Base-by-base conservation (phyloP, 2,113 vertebrate genomes). In the Zapornia atra region DNA sequence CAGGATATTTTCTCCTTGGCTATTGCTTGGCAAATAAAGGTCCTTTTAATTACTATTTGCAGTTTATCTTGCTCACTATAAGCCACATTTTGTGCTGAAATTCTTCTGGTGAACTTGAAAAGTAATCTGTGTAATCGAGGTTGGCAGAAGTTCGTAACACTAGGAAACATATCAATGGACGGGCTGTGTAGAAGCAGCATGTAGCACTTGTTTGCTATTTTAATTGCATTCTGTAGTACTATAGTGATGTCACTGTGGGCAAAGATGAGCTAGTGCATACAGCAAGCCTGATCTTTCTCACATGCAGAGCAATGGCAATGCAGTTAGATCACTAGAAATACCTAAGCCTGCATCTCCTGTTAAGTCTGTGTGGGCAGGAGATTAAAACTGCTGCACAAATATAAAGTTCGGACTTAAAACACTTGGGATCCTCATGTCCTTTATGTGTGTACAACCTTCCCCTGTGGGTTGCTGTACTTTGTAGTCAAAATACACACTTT, bases 261-360 rank as follows among this genome's bases (percentile, higher is more conserved):
- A 33, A 38, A 29, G 59, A 64, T 48, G 26, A 44, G 24, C 51
- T 16, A 29, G 3, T 22, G 34, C 24, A 2, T 12, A 2, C 9
- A 21, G 40, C 4, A 21, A 9, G 15, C 26, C 48, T 78, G 54
- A 25, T 21, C 40, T 69, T 31, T 9, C 60, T 51, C 4, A 0
- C 6, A 0, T 44, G 61, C 34, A 56, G 59, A 42, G 56, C 40
- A 29, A 6, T 2, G 19, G 33, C 12, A 21, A 1, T 0, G 16
- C 24, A 7, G 25, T 38, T 1, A 9, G 12, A 10, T n/a, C 17
- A 6, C 42, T 19, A 68, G n/a, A 33, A 73, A n/a, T 12, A 40
- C 36, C 36, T 10, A 44, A 42, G 24, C 26, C 48, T 12, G 2
- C 0, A 1, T 36, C 26, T 68, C 76, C 2, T 2, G 4, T 28